Conservation (phyloP, 2,113 vertebrate genomes). For the Irena cyanogastra region DNA sequence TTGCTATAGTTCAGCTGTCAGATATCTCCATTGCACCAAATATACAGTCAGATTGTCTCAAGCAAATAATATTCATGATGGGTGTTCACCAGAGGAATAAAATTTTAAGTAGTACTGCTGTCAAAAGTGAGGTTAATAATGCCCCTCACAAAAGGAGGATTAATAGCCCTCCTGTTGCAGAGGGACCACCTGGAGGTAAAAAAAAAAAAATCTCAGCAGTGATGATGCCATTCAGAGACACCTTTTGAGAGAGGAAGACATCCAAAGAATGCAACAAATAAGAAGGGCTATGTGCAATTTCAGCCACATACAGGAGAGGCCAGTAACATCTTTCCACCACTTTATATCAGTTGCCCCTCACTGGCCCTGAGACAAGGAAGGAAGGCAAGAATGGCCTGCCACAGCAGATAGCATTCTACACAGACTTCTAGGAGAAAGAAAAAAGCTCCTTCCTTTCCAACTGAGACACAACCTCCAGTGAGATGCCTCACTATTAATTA, state of each 20-base stretch:
- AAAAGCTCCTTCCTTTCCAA: not conserved
- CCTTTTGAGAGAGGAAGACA: not conserved
- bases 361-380: not conserved
- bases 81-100: not conserved
- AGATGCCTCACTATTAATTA: not conserved
- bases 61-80: not conserved
- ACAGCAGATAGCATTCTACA: not conserved
- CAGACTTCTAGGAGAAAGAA: not conserved
- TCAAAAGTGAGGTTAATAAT: not conserved
- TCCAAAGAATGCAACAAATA: not conserved
- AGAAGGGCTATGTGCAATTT: not conserved
- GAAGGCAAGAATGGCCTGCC: fast-evolving
- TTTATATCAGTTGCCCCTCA: not conserved
- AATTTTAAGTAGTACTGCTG: not conserved
- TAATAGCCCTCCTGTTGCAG: not conserved
- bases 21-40: not conserved
- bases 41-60: not conserved
- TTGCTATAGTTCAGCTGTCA: not conserved
- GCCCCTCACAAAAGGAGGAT: not conserved
- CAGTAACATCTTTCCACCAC: not conserved
- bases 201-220: not conserved
- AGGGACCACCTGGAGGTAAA: not conserved
- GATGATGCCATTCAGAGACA: not conserved
- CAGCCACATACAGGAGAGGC: not conserved
- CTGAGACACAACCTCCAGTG: not conserved